Percentiles rank a stretch among this genome's conserved stretches.
Evolutionary conservation across 2,888 invertebrate species (phyloP).

Genomic region (Tribolium freemani): DNA sequence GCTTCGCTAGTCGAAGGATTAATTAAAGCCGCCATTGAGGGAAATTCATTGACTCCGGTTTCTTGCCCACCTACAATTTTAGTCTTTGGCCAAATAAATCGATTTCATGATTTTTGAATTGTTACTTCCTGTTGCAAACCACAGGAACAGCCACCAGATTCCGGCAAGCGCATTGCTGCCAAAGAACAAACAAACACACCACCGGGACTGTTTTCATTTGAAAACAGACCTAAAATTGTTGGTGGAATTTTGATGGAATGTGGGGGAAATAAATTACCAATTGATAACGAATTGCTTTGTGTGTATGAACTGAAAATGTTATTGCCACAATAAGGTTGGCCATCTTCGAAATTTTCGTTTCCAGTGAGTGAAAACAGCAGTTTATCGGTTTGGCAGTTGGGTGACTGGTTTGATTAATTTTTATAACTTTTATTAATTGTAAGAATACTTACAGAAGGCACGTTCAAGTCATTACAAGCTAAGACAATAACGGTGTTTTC

Average conservation of each 20-base stretch:
- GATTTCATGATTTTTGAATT: neutral
- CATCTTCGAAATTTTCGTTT: neutral
- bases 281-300: neutral
- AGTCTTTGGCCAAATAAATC: constrained; percentile 51
- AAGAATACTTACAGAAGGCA: constrained; percentile 69
- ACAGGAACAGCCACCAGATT: neutral
- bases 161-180: neutral
- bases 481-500: constrained; percentile 67
- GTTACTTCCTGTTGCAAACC: constrained; percentile 9
- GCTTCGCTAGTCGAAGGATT: constrained; percentile 51
- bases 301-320: neutral
- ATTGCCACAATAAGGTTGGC: neutral
- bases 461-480: constrained; percentile 67
- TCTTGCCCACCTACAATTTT: constrained; percentile 67
- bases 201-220: neutral
- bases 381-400: neutral
- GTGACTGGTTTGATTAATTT: neutral
- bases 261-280: neutral
- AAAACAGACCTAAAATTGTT: constrained; percentile 11
- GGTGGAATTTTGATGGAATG: neutral
- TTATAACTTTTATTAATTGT: neutral
- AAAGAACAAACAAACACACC: constrained; percentile 13
- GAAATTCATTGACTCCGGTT: constrained; percentile 70
- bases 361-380: neutral
- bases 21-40: constrained; percentile 70